These are phyloP conservation scores for Chelon auratus DNA, from an alignment of 2,797 vertebrate species.

Conservation along the genomic window DNA sequence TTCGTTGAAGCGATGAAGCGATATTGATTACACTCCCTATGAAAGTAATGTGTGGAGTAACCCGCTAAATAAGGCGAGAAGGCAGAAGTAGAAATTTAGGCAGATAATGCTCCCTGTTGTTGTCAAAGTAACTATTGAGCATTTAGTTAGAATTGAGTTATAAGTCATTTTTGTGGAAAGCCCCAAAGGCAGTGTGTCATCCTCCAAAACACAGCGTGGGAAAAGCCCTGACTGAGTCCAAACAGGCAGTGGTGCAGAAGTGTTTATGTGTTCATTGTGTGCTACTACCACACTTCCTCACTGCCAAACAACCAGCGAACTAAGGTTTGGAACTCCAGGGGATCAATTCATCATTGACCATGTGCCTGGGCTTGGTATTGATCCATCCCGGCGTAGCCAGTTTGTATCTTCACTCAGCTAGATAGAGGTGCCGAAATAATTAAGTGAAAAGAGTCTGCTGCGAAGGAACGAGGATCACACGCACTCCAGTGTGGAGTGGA, in stretches of 20 bases:
- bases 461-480: conserved; percentile 31
- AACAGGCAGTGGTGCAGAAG: conserved; percentile 53
- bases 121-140: conserved; percentile 41
- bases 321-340: conserved; percentile 55
- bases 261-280: conserved; percentile 79
- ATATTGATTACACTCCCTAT: conserved; percentile 13
- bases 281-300: conserved; percentile 59
- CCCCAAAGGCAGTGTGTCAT: conserved; percentile 63
- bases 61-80: not conserved
- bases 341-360: conserved; percentile 76
- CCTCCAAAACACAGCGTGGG: conserved; percentile 47
- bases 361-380: conserved; percentile 65
- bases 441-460: conserved; percentile 62
- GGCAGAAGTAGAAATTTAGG: not conserved
- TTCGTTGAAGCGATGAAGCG: not conserved
- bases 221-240: conserved; percentile 59
- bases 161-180: conserved; percentile 73
- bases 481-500: conserved; percentile 31
- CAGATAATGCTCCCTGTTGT: conserved; percentile 40
- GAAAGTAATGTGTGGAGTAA: conserved; percentile 20
- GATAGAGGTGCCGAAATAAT: conserved; percentile 72
- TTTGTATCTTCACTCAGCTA: conserved; percentile 66
- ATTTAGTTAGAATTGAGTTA: conserved; percentile 70
- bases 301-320: conserved; percentile 50
- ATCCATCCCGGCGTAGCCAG: conserved; percentile 62